Percentiles rank a stretch among this genome's conserved stretches.
Conservation (phyloP, 2,113 vertebrate species). For the Sylvilagus bachmani region DNA sequence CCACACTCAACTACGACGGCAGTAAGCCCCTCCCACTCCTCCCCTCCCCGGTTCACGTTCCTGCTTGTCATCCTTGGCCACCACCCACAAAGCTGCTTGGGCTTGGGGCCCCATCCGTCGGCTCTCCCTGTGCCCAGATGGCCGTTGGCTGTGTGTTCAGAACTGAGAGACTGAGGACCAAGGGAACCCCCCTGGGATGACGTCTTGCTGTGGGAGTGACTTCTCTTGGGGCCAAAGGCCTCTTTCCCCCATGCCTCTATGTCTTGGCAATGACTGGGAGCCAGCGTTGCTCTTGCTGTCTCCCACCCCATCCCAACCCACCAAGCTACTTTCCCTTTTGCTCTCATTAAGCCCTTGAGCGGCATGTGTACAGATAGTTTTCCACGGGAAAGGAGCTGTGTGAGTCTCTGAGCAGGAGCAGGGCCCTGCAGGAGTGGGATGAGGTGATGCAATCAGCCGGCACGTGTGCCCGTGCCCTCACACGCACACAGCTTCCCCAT, state of each 20-base stretch:
- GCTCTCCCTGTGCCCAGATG: not conserved
- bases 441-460: accelerated
- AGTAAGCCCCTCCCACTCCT: slow-evolving; percentile 90
- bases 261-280: not conserved
- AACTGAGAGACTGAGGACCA: not conserved
- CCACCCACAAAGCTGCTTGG: not conserved
- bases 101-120: not conserved
- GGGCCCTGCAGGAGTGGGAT: not conserved
- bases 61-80: not conserved
- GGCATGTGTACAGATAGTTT: not conserved
- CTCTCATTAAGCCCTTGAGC: slow-evolving; percentile 58
- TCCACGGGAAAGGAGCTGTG: not conserved
- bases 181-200: not conserved
- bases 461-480: accelerated
- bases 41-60: not conserved
- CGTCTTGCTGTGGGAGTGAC: not conserved
- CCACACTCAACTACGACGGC: slow-evolving; percentile 96
- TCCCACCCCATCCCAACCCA: slow-evolving; percentile 59
- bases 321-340: slow-evolving; percentile 48
- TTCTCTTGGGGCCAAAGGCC: slow-evolving; percentile 50
- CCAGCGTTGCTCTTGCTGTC: slow-evolving; percentile 63
- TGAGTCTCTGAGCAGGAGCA: not conserved
- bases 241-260: slow-evolving; percentile 4
- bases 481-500: not conserved
- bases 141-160: not conserved